Percentiles rank a stretch among this genome's conserved stretches.
Conservation (phyloP, 1,140 invertebrate species). For the Drosophila gunungcola region DNA sequence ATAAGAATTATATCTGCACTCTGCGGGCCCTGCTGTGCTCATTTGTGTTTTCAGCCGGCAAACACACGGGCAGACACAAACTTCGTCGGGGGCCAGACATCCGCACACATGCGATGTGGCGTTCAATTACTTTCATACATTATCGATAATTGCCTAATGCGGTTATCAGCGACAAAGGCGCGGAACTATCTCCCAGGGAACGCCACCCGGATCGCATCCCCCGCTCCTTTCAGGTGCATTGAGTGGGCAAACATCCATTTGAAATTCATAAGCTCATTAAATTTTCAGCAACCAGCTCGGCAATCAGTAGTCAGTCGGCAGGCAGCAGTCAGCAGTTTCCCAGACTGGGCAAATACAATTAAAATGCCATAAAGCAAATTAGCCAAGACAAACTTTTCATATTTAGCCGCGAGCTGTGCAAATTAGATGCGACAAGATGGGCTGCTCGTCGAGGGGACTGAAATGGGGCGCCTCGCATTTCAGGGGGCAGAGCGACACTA, state of each 20-base stretch:
- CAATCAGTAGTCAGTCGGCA: constrained; percentile 50
- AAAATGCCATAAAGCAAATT: constrained; percentile 83
- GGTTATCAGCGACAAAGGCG: constrained; percentile 50
- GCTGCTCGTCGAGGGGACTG: constrained; percentile 4
- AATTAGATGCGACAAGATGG: constrained; percentile 70
- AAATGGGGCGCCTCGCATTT: not conserved
- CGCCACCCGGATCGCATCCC: not conserved
- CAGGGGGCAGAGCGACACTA: constrained; percentile 53
- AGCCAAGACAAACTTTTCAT: constrained; percentile 82
- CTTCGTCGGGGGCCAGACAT: constrained; percentile 10
- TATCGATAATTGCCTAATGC: constrained; percentile 75
- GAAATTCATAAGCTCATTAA: constrained; percentile 81
- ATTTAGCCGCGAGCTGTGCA: constrained; percentile 73
- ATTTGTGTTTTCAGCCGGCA: constrained; percentile 54
- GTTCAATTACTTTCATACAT: constrained; percentile 77
- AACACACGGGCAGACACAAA: constrained; percentile 9
- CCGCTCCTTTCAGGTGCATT: constrained; percentile 47
- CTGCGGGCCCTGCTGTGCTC: constrained; percentile 55
- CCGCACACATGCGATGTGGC: constrained; percentile 46
- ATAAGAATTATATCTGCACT: constrained; percentile 82
- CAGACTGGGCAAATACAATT: constrained; percentile 77
- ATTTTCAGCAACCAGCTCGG: constrained; percentile 64
- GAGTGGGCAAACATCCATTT: constrained; percentile 45
- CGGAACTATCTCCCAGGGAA: constrained; percentile 21
- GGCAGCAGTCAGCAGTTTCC: constrained; percentile 39